Percentiles rank a stretch among this genome's conserved stretches.
Conservation (phyloP, 2,888 invertebrate genomes). For the Nysson spinosus region DNA sequence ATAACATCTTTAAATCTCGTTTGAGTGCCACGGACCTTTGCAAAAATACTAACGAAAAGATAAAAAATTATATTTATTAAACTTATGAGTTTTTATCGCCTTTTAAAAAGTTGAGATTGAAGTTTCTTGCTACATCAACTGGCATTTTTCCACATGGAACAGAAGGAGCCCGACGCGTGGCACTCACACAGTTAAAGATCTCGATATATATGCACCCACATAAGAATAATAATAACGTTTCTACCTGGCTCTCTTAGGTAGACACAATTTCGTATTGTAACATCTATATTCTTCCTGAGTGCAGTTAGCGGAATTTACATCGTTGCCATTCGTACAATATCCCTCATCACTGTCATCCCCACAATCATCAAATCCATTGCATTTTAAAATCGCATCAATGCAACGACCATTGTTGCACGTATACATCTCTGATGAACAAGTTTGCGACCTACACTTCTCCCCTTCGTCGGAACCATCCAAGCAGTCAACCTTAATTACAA, state of each 20-base stretch:
- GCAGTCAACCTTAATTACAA: constrained; percentile 64
- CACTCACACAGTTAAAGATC: too few species aligned
- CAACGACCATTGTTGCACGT: constrained; percentile 80
- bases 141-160: too few species aligned
- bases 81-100: too few species aligned
- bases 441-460: constrained; percentile 47
- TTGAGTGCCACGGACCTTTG: too few species aligned
- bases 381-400: constrained; percentile 79
- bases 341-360: constrained; percentile 80
- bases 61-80: too few species aligned
- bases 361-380: constrained; percentile 81
- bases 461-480: constrained; percentile 73
- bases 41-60: too few species aligned
- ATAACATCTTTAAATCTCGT: too few species aligned
- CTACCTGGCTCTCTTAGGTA: constrained; percentile 63
- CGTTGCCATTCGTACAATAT: constrained; percentile 69
- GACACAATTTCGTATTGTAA: constrained; percentile 59
- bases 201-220: background rate
- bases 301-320: constrained; percentile 46
- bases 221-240: background rate
- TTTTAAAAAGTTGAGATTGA: too few species aligned
- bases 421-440: constrained; percentile 76
- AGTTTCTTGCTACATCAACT: too few species aligned
- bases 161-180: too few species aligned
- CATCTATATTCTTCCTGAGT: constrained; percentile 62